Evolutionary conservation across 2,797 vertebrate species (phyloP).

Genomic region (Huso huso): DNA sequence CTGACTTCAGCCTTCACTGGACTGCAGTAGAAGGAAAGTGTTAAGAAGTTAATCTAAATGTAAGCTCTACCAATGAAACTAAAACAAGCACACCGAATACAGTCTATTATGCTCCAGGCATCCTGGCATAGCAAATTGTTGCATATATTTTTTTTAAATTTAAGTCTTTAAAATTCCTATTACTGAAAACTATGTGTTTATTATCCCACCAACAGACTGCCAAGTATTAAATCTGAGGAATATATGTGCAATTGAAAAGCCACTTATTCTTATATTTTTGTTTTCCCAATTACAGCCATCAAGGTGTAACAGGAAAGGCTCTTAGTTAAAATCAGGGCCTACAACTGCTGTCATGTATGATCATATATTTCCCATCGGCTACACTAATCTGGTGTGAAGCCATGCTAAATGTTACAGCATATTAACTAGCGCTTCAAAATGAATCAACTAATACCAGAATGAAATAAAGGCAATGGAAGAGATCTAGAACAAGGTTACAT

Average conservation of each 20-base stretch:
- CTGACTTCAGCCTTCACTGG: slow-evolving; percentile 59
- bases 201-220: slow-evolving; percentile 78
- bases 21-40: slow-evolving; percentile 62
- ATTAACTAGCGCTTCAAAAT: slow-evolving; percentile 90
- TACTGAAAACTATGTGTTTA: slow-evolving; percentile 79
- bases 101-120: slow-evolving; percentile 82
- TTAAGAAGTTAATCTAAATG: slow-evolving; percentile 62
- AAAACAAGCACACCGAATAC: slow-evolving; percentile 84
- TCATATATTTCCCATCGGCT: slow-evolving; percentile 70
- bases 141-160: slow-evolving; percentile 68
- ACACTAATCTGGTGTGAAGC: slow-evolving; percentile 97
- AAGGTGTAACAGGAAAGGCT: slow-evolving; percentile 63
- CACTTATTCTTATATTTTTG: slow-evolving; percentile 72
- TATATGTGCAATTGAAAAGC: slow-evolving; percentile 87
- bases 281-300: slow-evolving; percentile 68
- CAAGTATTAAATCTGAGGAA: slow-evolving; percentile 81
- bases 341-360: slow-evolving; percentile 72
- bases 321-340: slow-evolving; percentile 62
- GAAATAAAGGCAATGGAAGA: slow-evolving; percentile 87
- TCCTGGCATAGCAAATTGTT: slow-evolving; percentile 85
- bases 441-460: slow-evolving; percentile 87
- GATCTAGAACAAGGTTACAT: slow-evolving; percentile 92
- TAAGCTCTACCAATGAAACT: slow-evolving; percentile 82
- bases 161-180: slow-evolving; percentile 76
- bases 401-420: slow-evolving; percentile 99